These are phyloP conservation scores for Coenobita brevimanus DNA, from an alignment of 1,140 invertebrate species.

Conservation along the genomic window DNA sequence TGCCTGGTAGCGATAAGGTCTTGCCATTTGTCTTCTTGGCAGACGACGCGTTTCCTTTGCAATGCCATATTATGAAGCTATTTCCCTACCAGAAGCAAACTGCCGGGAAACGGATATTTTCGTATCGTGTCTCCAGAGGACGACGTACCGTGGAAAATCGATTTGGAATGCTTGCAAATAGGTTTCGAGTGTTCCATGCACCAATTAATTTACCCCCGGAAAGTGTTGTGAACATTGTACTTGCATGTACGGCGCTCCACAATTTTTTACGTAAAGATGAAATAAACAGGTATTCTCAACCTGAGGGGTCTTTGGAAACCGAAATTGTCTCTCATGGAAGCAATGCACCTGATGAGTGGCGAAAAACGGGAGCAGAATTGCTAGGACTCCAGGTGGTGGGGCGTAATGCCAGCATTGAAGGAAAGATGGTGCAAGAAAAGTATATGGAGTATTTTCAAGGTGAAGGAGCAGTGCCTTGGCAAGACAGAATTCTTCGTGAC, in stretches of 20 bases:
- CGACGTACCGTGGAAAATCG: slow-evolving; percentile 33
- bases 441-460: too few species aligned
- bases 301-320: slow-evolving; percentile 43
- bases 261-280: slow-evolving; percentile 32
- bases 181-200: slow-evolving; percentile 18
- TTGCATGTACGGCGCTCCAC: slow-evolving; percentile 40
- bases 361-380: slow-evolving; percentile 36
- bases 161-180: slow-evolving; percentile 42
- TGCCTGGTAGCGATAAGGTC: slow-evolving; percentile 43
- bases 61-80: slow-evolving; percentile 49
- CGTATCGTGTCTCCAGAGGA: slow-evolving; percentile 31
- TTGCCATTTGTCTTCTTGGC: slow-evolving; percentile 50
- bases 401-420: background rate
- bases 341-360: slow-evolving; percentile 32
- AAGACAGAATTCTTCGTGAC: too few species aligned
- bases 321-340: slow-evolving; percentile 24
- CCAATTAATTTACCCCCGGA: background rate
- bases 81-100: slow-evolving; percentile 50
- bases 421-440: too few species aligned
- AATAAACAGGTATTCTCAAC: slow-evolving; percentile 18
- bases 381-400: slow-evolving; percentile 20
- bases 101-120: slow-evolving; percentile 31
- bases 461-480: too few species aligned
- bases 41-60: slow-evolving; percentile 51
- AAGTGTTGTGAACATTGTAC: slow-evolving; percentile 42